Evolutionary conservation across 2,797 vertebrate genomes (phyloP), one percentile per base, ranked within the genome.

Genomic region (Pogonophryne albipinna): DNA sequence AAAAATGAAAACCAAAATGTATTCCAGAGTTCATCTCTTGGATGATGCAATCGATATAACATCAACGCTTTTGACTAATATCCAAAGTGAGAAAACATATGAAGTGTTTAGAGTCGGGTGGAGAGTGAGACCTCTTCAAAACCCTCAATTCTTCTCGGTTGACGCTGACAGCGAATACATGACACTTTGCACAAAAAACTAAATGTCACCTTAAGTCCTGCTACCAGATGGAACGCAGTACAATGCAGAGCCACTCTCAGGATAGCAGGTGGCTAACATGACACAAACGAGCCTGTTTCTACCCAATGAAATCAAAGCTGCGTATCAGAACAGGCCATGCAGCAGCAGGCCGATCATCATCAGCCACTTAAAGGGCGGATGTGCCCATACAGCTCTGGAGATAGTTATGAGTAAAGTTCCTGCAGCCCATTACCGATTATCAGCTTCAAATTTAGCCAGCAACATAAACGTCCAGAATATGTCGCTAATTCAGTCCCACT

Each of bases 251-350:
- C 80, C 19, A 47, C 72, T 38, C 55, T 47, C 11, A 0, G 1
- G 31, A 66, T 66, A 85, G 79, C 84, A 89, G 73, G 78, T 89
- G 80, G 83, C 76, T 75, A 80, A 80, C 85, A 67, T 58, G 66
- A 69, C 66, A 56, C 76, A 77, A 89, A 86, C 46, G 20, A 57
- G 80, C 65, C 12, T 42, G 74, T 85, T 71, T 72, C 52, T 77
- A 62, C 56, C 51, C 60, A 57, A 74, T 70, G 72, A 69, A 87
- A 80, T 66, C 79, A 50, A 60, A 78, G 27, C 4, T 19, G 14
- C 55, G 46, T 38, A 65, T 76, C 41, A 31, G 73, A 80, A 53
- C 69, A 47, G 62, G 62, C 82, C 80, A 23, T 63, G 42, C 84
- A 80, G 56, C 85, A 56, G 75, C 80, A 59, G 80, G 77, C 73